Evolutionary conservation across 2,113 vertebrate genomes (phyloP), one percentile per base, ranked within the genome.

Genomic region (Tyto alba): DNA sequence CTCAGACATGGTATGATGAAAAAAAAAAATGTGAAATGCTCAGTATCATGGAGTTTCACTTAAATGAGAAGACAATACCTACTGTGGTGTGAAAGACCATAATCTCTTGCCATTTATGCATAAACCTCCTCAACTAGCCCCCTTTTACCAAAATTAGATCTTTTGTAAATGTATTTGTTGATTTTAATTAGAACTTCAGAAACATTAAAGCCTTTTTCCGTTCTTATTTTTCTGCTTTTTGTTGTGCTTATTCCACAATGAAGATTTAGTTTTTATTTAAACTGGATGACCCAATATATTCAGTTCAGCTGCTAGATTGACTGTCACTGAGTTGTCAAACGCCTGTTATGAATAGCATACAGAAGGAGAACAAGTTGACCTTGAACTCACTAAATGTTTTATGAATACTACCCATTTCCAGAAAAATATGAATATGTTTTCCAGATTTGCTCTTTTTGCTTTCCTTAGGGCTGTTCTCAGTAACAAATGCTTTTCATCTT

Each of bases 381-480:
- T 97, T 97, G 97, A 98, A 96, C 95, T 96, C 52, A 4, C 69
- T 93, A 88, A 94, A 96, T 94, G 95, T 95, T 98, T 97, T 96
- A 97, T 91, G 96, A 96, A 92, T 94, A 82, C 76, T 76, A 95
- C 90, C 79, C 78, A 71, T 95, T 96, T 98, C 96, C 94, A 97
- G 88, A 96, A 97, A 97, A 91, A 96, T 62, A 95, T 59, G 56
- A 95, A 98, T 97, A 94, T 60, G 72, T 98, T 98, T 98, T 97
- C 97, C 97, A 97, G 95, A 98, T 82, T 94, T 92, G 56, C 73
- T 90, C 85, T 93, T 79, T 92, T 87, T 92, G 59, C 88, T 88
- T 80, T 91, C 85, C 91, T 91, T 81, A 92, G 95, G 88, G 79
- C n/a, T 68, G 64, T 91, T 96, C 87, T 90, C 91, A 76, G 75